A percentile compares a stretch with the other conserved stretches of the same genome.
Evolutionary conservation across 2,113 vertebrate species (phyloP).

Genomic region (Theristicus caerulescens): DNA sequence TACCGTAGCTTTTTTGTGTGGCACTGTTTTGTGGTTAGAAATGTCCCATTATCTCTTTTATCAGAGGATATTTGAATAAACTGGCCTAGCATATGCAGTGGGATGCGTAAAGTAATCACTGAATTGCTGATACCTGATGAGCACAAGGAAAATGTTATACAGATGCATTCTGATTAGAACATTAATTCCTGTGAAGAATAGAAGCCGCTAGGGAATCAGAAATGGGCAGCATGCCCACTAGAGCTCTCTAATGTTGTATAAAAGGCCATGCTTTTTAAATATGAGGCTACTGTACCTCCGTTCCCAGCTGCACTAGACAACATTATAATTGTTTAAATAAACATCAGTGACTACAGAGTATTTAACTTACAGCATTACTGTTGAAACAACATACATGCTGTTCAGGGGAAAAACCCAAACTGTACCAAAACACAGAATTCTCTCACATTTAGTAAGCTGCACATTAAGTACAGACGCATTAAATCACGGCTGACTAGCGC

Average conservation of each 20-base stretch:
- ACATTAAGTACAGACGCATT: background rate
- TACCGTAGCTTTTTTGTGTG: background rate
- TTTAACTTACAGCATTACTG: background rate
- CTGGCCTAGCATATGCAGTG: background rate
- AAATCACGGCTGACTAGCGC: background rate
- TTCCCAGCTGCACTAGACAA: background rate
- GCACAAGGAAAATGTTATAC: background rate
- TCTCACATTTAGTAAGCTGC: background rate
- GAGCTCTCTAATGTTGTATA: background rate
- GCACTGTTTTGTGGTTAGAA: background rate
- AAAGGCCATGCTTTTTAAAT: background rate
- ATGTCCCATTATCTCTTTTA: background rate
- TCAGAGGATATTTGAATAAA: background rate
- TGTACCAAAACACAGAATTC: background rate
- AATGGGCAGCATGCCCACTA: background rate
- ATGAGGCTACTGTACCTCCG: background rate
- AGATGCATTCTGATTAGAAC: background rate
- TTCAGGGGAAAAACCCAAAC: background rate
- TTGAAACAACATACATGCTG: background rate
- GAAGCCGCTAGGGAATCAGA: background rate
- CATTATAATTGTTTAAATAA: slow-evolving; percentile 17
- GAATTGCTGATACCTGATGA: background rate
- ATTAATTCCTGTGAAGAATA: background rate
- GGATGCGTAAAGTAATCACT: background rate
- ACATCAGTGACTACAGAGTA: background rate